Evolutionary conservation across 2,113 vertebrate genomes (phyloP).

Genomic region (Cricetomys ansorgei): DNA sequence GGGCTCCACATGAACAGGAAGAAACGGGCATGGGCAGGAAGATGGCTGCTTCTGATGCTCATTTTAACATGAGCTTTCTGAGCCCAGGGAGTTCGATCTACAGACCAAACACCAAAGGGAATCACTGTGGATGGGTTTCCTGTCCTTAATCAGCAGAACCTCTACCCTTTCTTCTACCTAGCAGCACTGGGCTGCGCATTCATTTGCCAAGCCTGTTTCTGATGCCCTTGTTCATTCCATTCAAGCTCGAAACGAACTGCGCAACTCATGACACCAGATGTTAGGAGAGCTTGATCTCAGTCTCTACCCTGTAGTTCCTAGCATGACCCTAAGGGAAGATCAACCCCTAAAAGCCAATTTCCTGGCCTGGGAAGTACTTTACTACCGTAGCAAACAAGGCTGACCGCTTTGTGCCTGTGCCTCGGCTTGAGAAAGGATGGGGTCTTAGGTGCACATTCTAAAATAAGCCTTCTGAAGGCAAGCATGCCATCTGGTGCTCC

Average conservation of each 20-base stretch:
- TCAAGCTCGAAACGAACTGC: neutral
- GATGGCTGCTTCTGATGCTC: neutral
- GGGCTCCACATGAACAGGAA: neutral
- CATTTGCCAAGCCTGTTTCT: neutral
- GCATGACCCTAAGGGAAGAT: neutral
- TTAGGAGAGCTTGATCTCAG: neutral
- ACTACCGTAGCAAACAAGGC: neutral
- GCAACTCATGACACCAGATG: neutral
- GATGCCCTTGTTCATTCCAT: neutral
- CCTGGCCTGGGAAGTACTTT: neutral
- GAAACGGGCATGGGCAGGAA: neutral
- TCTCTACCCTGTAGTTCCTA: conserved; percentile 6
- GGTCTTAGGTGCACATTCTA: neutral
- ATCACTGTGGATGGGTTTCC: neutral
- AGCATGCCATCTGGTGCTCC: neutral
- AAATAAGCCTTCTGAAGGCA: neutral
- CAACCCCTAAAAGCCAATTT: neutral
- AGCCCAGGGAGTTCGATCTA: neutral
- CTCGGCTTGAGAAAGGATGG: neutral
- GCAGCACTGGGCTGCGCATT: neutral
- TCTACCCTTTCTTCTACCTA: neutral
- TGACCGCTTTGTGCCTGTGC: neutral
- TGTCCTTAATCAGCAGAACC: neutral
- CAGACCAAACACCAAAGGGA: neutral
- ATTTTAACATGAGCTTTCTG: neutral